Conservation (phyloP, 2,888 invertebrate species). For the Tipula confusa region DNA sequence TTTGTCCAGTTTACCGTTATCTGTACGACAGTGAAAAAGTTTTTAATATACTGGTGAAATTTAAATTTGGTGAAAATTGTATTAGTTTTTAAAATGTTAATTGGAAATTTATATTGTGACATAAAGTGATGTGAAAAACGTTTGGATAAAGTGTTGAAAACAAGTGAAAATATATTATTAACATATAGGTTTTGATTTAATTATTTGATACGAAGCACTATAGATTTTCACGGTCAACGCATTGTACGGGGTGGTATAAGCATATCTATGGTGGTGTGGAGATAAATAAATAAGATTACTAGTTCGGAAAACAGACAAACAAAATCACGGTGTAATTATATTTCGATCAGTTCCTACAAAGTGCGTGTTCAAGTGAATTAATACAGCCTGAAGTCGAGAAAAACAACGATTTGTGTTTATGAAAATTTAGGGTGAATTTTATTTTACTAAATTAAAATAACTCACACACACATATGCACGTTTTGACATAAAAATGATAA, state of each 20-base stretch:
- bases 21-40: background rate
- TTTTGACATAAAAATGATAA: background rate
- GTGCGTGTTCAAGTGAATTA: background rate
- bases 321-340: background rate
- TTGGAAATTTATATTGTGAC: background rate
- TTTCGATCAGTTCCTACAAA: background rate
- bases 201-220: background rate
- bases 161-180: background rate
- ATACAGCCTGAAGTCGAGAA: background rate
- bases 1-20: background rate
- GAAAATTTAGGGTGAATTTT: background rate
- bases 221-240: background rate
- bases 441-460: background rate
- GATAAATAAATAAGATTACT: background rate
- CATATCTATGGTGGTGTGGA: too few species aligned
- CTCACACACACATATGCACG: background rate
- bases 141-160: background rate
- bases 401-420: background rate
- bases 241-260: background rate
- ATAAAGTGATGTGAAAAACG: background rate
- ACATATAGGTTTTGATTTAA: background rate
- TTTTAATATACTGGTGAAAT: background rate
- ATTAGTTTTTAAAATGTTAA: background rate
- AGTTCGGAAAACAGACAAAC: background rate
- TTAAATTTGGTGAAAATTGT: background rate